These are phyloP conservation scores for Struthidea cinerea DNA, from an alignment of 2,113 vertebrate species.

Conservation along the genomic window DNA sequence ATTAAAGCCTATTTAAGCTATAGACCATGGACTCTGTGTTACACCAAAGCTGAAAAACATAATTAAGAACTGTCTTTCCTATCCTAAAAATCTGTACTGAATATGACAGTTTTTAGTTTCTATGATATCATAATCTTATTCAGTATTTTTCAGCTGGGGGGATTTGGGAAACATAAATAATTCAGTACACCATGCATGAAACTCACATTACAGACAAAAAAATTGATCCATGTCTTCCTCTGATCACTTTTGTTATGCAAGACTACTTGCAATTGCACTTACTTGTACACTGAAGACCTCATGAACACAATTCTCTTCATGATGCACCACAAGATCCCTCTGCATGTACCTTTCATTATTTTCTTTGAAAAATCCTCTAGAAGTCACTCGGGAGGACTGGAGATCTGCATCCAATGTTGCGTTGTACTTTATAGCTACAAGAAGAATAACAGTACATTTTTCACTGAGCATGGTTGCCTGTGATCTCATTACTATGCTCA, in stretches of 20 bases:
- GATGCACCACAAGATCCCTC: constrained; percentile 59
- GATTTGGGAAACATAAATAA: background rate
- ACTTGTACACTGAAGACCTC: constrained; percentile 83
- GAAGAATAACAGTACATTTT: background rate
- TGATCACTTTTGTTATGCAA: background rate
- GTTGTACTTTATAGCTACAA: constrained; percentile 78
- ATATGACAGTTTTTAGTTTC: background rate
- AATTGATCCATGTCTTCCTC: background rate
- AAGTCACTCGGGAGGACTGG: constrained; percentile 79
- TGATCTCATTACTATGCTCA: background rate
- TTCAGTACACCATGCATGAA: background rate
- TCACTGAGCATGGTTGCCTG: background rate
- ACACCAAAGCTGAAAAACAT: background rate
- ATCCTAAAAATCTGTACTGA: background rate
- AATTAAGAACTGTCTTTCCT: background rate
- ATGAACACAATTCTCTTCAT: constrained; percentile 59
- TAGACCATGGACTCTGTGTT: background rate
- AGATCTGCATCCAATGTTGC: constrained; percentile 85
- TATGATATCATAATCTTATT: background rate
- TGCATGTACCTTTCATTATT: constrained; percentile 80
- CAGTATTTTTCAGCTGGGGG: background rate
- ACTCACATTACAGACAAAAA: background rate
- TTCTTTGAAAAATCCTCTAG: constrained; percentile 84
- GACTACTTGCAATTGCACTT: background rate
- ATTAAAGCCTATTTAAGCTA: background rate